Base-by-base conservation (phyloP, 2,888 invertebrate genomes). In the Pachycephus smyrnensis region DNA sequence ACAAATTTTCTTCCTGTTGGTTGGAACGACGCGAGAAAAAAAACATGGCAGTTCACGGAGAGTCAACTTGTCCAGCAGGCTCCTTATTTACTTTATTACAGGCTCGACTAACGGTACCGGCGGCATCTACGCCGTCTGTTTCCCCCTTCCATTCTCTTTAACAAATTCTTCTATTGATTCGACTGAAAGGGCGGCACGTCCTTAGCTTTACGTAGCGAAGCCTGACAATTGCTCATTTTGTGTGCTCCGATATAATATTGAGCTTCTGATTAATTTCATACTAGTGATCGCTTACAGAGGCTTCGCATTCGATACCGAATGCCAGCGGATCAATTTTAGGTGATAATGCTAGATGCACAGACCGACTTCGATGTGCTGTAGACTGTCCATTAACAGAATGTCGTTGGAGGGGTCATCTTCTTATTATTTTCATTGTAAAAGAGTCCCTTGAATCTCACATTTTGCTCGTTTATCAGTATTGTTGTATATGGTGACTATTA, bases 61-160 rank as follows among this genome's bases (percentile, higher is more conserved):
- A 83, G 80, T 81, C 85, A 82, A 86, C 86, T 88, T 86, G 87
- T 89, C 85, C 83, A 81, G 83, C 86, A 84, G 86, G 85, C 86
- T 88, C 87, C 90, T 91, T 90, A 90, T 91, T 91, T 90, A 90
- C 88, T 90, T 90, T 90, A 90, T 90, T 90, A 89, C 85, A 90
- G 88, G 84, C 85, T 82, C 84, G 80, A 83, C 81, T 55, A 55
- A 55, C 55, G 55, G 55, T 55, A 55, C 55, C 55, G 23, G 84
- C 85, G 83, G 80, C 86, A 86, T 86, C 86, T 84, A 83, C 80
- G 31, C n/a, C 82, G 80, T 80, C 36, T 81, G 78, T 37, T 32
- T 73, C 73, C 69, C 33, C 71, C 69, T 37, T 76, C 76, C 76
- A 71, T 78, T 74, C 74, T 80, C 82, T 81, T 82, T 81, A 82